Percentiles rank a stretch among this genome's conserved stretches.
These are phyloP conservation scores for Limenitis camilla DNA, from an alignment of 2,888 invertebrate species.

Conservation along the genomic window DNA sequence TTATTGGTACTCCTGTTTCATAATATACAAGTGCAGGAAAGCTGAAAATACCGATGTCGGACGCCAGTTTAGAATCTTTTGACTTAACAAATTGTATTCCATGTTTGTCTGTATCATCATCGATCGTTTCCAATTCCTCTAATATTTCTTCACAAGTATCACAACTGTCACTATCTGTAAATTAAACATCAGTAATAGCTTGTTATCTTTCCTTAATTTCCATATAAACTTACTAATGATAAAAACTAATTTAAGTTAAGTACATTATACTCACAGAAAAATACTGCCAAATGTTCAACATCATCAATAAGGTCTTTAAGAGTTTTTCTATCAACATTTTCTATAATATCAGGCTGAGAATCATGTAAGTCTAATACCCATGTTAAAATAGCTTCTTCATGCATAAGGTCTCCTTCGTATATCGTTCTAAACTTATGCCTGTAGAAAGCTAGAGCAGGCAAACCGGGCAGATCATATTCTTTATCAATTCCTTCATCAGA, in stretches of 20 bases:
- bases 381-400: constrained; percentile 90
- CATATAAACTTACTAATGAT: not conserved
- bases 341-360: constrained; percentile 90
- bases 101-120: constrained; percentile 93
- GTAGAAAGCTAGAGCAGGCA: constrained; percentile 91
- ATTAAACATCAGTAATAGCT: not conserved
- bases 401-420: constrained; percentile 91
- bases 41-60: constrained; percentile 93
- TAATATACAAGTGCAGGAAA: constrained; percentile 95
- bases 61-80: constrained; percentile 90
- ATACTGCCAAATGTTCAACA: constrained; percentile 92
- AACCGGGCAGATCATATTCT: constrained; percentile 87
- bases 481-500: constrained; percentile 90
- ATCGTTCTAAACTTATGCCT: constrained; percentile 91
- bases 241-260: not conserved
- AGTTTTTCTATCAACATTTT: constrained; percentile 92
- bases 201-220: not conserved
- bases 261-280: constrained; percentile 82
- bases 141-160: constrained; percentile 88
- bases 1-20: constrained; percentile 93
- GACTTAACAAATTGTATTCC: constrained; percentile 96
- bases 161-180: constrained; percentile 87
- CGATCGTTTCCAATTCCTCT: constrained; percentile 92
- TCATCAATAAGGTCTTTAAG: constrained; percentile 91
- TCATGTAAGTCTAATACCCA: constrained; percentile 92